A percentile compares a stretch with the other conserved stretches of the same genome.
Evolutionary conservation across 1,140 invertebrate species (phyloP).

Genomic region (Pseudomyrmex dendroicus): DNA sequence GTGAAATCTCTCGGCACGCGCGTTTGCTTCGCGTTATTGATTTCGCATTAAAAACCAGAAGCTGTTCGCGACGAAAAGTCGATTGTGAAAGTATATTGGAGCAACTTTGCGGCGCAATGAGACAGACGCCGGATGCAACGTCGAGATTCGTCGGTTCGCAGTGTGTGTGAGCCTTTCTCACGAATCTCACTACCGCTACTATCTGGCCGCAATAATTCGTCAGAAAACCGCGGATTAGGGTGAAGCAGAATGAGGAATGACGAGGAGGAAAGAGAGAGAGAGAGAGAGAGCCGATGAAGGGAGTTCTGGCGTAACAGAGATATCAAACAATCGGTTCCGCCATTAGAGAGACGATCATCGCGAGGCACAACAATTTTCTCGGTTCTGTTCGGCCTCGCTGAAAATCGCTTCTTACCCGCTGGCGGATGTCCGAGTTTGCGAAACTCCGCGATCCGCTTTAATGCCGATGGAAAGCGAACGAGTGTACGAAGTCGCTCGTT

Average conservation of each 20-base stretch:
- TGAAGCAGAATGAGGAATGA: not conserved
- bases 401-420: conserved; percentile 56
- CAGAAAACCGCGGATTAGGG: conserved; percentile 63
- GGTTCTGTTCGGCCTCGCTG: conserved; percentile 33
- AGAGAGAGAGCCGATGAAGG: conserved; percentile 55
- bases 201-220: conserved; percentile 64
- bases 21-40: not conserved
- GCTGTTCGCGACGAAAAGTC: conserved; percentile 11
- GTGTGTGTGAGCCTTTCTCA: conserved; percentile 58
- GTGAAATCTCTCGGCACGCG: not conserved
- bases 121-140: conserved; percentile 38
- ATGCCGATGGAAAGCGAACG: conserved; percentile 31
- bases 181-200: conserved; percentile 37
- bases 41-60: conserved; percentile 42
- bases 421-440: conserved; percentile 74
- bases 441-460: conserved; percentile 54
- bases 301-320: conserved; percentile 67
- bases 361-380: conserved; percentile 52
- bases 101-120: not conserved
- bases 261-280: conserved; percentile 1
- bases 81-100: conserved; percentile 42
- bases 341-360: conserved; percentile 60
- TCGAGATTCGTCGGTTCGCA: conserved; percentile 32
- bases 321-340: conserved; percentile 61
- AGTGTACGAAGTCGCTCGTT: conserved; percentile 12